phyloP scores from a whole-genome alignment of 1,140 invertebrate species.

The Pteromalus puparum region DNA sequence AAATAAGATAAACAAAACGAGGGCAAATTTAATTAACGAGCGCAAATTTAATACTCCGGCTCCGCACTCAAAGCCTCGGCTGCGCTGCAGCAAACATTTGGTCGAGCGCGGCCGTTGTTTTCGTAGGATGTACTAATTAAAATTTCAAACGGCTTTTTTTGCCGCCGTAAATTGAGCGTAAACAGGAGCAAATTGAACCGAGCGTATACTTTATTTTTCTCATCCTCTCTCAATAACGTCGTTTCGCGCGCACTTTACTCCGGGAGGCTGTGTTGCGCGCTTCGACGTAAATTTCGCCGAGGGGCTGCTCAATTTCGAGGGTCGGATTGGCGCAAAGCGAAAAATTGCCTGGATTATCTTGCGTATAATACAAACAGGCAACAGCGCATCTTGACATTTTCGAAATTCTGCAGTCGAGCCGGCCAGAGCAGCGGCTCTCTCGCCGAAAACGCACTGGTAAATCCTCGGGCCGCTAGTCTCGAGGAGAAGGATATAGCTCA shows the following conservation, averaged over 20 bases:
- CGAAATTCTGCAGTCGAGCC: background rate
- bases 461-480: constrained; percentile 10
- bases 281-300: too few relatives aligned
- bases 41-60: too few relatives aligned
- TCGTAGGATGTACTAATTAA: background rate
- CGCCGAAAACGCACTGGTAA: constrained; percentile 23
- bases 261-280: too few relatives aligned
- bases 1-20: background rate
- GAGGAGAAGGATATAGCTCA: background rate
- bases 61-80: too few relatives aligned
- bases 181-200: background rate
- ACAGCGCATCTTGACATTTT: constrained; percentile 12
- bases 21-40: background rate
- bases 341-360: too few relatives aligned
- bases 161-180: background rate
- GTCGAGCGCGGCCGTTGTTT: background rate
- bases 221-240: too few relatives aligned
- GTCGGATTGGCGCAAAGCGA: background rate
- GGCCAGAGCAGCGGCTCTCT: background rate
- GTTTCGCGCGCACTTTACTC: too few relatives aligned
- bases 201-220: background rate
- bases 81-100: background rate
- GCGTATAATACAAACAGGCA: background rate
- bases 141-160: background rate
- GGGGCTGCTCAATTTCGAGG: too few relatives aligned